Conservation (phyloP, 2,113 vertebrate species). For the Zootoca vivipara region DNA sequence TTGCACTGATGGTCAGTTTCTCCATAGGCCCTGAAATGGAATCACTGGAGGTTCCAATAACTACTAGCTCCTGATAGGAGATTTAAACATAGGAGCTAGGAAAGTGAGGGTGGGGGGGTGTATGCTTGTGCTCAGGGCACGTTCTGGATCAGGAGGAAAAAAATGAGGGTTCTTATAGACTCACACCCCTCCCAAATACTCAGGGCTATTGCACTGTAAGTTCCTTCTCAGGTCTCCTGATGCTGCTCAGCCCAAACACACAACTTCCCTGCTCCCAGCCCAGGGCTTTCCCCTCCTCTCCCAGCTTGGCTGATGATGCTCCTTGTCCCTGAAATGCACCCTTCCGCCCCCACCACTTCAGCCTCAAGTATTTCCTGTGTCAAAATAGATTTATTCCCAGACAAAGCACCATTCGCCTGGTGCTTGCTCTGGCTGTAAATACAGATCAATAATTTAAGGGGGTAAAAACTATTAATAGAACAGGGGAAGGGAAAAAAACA, state of each 20-base stretch:
- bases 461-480: conserved; percentile 55
- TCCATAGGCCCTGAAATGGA: not conserved
- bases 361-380: conserved; percentile 14
- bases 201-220: not conserved
- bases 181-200: not conserved
- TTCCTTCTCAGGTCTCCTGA: not conserved
- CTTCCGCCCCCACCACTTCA: not conserved
- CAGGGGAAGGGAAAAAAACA: not conserved
- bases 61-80: not conserved
- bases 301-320: not conserved
- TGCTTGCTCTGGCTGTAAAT: conserved; percentile 52
- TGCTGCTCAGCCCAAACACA: not conserved
- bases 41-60: not conserved
- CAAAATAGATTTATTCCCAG: conserved; percentile 38
- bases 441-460: conserved; percentile 57
- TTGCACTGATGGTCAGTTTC: not conserved
- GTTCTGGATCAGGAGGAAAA: not conserved
- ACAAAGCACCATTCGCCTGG: conserved; percentile 31
- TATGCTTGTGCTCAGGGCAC: not conserved
- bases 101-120: not conserved
- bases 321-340: not conserved
- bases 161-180: not conserved
- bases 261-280: not conserved
- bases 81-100: not conserved
- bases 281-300: conserved; percentile 27